Conservation (phyloP, 2,797 vertebrate genomes). For the Etheostoma nigrum region DNA sequence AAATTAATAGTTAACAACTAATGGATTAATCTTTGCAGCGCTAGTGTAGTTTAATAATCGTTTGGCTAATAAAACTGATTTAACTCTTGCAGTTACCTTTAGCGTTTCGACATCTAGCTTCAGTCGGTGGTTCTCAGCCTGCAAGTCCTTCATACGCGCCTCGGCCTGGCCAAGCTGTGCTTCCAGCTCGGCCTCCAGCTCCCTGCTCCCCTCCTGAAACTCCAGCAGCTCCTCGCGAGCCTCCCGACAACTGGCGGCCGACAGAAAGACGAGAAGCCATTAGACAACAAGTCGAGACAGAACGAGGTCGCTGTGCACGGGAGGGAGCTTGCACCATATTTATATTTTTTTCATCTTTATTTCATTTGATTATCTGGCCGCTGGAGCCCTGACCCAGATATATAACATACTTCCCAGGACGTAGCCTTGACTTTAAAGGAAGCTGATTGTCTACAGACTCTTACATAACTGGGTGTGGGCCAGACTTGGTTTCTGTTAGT, state of each 20-base stretch:
- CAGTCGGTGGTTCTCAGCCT: conserved; percentile 93
- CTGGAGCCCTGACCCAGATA: conserved; percentile 35
- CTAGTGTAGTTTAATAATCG: too few relatives aligned
- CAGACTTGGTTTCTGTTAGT: conserved; percentile 30
- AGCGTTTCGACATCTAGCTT: conserved; percentile 91
- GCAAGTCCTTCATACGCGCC: conserved; percentile 92
- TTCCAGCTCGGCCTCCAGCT: conserved; percentile 95
- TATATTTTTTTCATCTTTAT: not conserved
- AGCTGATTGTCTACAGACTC: conserved; percentile 19
- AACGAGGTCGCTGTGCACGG: conserved; percentile 18
- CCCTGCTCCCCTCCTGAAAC: conserved; percentile 96
- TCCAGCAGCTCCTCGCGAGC: conserved; percentile 94
- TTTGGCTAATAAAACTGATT: not conserved
- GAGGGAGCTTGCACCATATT: conserved; percentile 8
- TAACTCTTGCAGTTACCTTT: conserved; percentile 84
- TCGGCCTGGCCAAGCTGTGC: conserved; percentile 93
- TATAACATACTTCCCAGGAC: not conserved
- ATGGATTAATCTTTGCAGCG: too few relatives aligned
- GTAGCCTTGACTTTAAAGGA: conserved; percentile 14
- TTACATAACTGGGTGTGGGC: conserved; percentile 46
- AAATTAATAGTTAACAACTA: too few relatives aligned
- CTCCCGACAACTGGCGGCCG: conserved; percentile 88
- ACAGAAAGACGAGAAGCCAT: conserved; percentile 9
- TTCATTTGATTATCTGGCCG: not conserved
- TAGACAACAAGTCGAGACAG: conserved; percentile 31